A percentile compares a stretch with the other conserved stretches of the same genome.
These are phyloP conservation scores for Erpornis zantholeuca DNA, from an alignment of 2,113 vertebrate genomes.

Conservation along the genomic window DNA sequence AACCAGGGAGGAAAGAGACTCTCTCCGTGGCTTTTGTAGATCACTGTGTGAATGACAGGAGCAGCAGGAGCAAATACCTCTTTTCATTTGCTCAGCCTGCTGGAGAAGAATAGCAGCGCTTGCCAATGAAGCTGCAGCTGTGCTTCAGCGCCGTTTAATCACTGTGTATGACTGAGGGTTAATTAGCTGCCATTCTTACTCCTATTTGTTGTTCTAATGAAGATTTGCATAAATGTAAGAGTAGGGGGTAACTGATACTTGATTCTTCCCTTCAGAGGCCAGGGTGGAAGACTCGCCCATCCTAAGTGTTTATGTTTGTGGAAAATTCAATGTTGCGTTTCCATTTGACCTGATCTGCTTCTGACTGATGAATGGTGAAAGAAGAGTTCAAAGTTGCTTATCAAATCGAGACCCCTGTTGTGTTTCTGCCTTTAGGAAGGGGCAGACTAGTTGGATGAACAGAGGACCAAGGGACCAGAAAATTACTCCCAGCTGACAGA, in stretches of 20 bases:
- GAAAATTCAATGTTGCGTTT: conserved; percentile 18
- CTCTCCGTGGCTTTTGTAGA: conserved; percentile 10
- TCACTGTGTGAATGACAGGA: conserved; percentile 25
- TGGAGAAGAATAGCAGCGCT: conserved; percentile 51
- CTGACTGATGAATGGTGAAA: conserved; percentile 5
- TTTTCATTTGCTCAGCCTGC: conserved; percentile 53
- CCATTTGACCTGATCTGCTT: conserved; percentile 26
- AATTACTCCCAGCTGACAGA: neutral
- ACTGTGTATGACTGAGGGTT: conserved; percentile 58
- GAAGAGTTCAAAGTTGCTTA: conserved; percentile 29
- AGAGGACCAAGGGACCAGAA: neutral
- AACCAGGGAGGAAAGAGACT: conserved; percentile 17
- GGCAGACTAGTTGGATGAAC: neutral
- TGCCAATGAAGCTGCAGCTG: conserved; percentile 57
- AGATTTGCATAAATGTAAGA: conserved; percentile 65
- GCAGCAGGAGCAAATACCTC: conserved; percentile 42
- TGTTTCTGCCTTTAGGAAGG: conserved; percentile 8
- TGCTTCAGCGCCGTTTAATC: conserved; percentile 33
- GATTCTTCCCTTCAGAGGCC: neutral
- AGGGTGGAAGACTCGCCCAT: neutral
- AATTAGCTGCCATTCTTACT: conserved; percentile 68
- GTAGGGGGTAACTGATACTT: conserved; percentile 47
- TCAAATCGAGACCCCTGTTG: neutral
- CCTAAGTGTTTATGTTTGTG: conserved; percentile 3
- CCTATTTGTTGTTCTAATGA: conserved; percentile 66